These are phyloP conservation scores for Siniperca obscura DNA, from an alignment of 2,797 vertebrate genomes.

Conservation along the genomic window DNA sequence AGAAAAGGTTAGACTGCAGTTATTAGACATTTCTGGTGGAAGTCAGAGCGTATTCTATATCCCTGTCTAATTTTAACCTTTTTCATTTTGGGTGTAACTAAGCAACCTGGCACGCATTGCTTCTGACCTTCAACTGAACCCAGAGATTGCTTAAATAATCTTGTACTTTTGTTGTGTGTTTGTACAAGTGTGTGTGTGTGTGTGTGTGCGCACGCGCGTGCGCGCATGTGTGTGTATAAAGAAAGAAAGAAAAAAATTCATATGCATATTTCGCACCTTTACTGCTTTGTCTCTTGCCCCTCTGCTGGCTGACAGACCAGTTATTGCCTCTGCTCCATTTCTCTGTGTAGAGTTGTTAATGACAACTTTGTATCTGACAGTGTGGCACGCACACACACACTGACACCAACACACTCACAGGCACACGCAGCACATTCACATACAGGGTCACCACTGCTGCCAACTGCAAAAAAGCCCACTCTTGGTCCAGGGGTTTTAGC, in stretches of 20 bases:
- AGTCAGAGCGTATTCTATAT: slow-evolving; percentile 44
- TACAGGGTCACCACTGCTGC: slow-evolving; percentile 66
- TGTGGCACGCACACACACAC: slow-evolving; percentile 2
- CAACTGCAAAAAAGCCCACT: too few relatives aligned
- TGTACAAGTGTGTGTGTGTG: slow-evolving; percentile 19
- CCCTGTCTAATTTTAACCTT: slow-evolving; percentile 62
- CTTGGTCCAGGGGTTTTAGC: too few relatives aligned
- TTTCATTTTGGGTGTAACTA: slow-evolving; percentile 51
- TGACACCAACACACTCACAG: slow-evolving; percentile 12
- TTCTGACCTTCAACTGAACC: slow-evolving; percentile 65
- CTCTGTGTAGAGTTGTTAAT: slow-evolving; percentile 57
- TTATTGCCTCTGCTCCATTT: slow-evolving; percentile 54
- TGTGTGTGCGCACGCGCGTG: slow-evolving; percentile 14
- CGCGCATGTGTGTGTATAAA: not conserved
- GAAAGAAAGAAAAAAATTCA: not conserved
- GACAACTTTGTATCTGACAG: slow-evolving; percentile 61
- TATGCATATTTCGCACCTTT: slow-evolving; percentile 46
- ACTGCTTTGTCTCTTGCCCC: slow-evolving; percentile 22
- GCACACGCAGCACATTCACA: slow-evolving; percentile 9
- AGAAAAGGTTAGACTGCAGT: slow-evolving; percentile 55
- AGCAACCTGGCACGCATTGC: slow-evolving; percentile 52
- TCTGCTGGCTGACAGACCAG: slow-evolving; percentile 43
- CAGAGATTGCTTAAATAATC: slow-evolving; percentile 53
- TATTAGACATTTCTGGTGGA: slow-evolving; percentile 46
- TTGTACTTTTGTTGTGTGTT: slow-evolving; percentile 28